These are phyloP conservation scores for Mallateleia sp. DNA, from an alignment of 2,888 invertebrate genomes.

Conservation along the genomic window DNA sequence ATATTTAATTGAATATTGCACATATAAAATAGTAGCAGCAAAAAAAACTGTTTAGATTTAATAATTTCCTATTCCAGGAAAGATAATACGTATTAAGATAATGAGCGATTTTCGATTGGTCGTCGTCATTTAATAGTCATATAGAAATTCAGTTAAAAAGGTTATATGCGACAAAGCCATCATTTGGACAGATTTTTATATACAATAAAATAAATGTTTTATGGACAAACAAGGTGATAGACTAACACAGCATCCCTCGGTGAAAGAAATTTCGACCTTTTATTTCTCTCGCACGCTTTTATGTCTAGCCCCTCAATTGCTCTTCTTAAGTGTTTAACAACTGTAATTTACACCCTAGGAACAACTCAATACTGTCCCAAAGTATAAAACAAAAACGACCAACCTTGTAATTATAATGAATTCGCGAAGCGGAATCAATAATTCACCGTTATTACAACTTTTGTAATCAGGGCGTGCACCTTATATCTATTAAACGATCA, in stretches of 20 bases:
- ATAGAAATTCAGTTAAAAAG: slow-evolving; percentile 26
- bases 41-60: too few species aligned
- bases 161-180: neutral
- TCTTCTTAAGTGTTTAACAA: slow-evolving; percentile 55
- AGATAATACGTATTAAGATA: too few species aligned
- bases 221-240: neutral
- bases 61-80: too few species aligned
- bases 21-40: too few species aligned
- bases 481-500: neutral
- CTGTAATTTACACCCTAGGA: slow-evolving; percentile 43
- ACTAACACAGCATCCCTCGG: neutral
- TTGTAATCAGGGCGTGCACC: slow-evolving; percentile 5
- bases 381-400: slow-evolving; percentile 26
- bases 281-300: slow-evolving; percentile 41
- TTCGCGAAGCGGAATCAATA: slow-evolving; percentile 39
- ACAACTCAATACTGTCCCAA: slow-evolving; percentile 11
- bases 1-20: too few species aligned
- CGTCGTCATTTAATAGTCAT: neutral
- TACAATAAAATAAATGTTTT: slow-evolving; percentile 38
- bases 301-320: slow-evolving; percentile 40
- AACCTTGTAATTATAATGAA: slow-evolving; percentile 25
- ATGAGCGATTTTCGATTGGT: too few species aligned
- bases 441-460: slow-evolving; percentile 20
- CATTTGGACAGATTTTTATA: slow-evolving; percentile 18
- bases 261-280: slow-evolving; percentile 31